Evolutionary conservation across 2,797 vertebrate species (phyloP), one percentile per base, ranked within the genome.

Genomic region (Microctenopoma steveboyesi): DNA sequence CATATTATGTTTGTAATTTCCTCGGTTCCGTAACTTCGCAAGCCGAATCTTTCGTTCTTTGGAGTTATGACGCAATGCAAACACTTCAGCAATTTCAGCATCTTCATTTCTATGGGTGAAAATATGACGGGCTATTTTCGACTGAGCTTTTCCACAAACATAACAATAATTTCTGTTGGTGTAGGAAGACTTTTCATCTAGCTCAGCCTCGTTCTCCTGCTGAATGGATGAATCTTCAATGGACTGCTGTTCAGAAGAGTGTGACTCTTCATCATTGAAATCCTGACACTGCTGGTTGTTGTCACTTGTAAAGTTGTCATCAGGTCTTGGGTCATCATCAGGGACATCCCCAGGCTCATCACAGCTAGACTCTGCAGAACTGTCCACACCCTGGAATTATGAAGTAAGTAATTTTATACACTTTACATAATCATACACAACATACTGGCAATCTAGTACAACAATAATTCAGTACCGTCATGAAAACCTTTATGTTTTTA

Each of bases 91-190:
- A 5, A 92, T 84, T 3, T 89, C 87, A 0, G 65, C 22, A 5
- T 74, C 84, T 2, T 72, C 30, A 0, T 73, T 16, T 51, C 50
- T 72, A 13, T 91, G 91, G 0, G 46, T 85, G 30, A 60, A 63
- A 50, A 92, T 72, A 60, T 91, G 91, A 15, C 86, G 85, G 25
- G 80, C 7, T 4, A 90, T 57, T 79, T 90, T 90, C 0, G 46
- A 0, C 25, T 64, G 52, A 16, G 80, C 37, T 54, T 28, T 69
- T 7, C 82, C 85, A 0, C 89, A 91, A 39, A 92, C 53, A 1
- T 76, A 90, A 53, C 91, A 92, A 52, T 77, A 89, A 16, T 92
- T 88, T 0, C 0, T 83, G 0, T 1, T 75, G 7, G 60, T 64
- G 10, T 0, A 18, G 14, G 33, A 4, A 2, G 5, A 10, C 2